These are phyloP conservation scores for Pseudoatta argentina DNA, from an alignment of 1,140 invertebrate species.

Conservation along the genomic window DNA sequence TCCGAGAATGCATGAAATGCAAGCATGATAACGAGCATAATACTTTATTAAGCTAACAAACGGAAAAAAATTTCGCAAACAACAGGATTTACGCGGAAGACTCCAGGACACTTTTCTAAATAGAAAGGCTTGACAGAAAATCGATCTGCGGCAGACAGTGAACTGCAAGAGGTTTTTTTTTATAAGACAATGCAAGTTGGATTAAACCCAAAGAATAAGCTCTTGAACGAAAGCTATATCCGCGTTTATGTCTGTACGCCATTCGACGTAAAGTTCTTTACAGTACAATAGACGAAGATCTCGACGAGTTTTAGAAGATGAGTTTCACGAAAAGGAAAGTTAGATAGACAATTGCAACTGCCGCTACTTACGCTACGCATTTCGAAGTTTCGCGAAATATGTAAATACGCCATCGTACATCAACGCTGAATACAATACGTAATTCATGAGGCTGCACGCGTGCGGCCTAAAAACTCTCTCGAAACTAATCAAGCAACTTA, in stretches of 20 bases:
- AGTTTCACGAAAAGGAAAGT: conserved; percentile 44
- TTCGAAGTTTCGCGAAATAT: conserved; percentile 38
- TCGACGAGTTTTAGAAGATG: conserved; percentile 44
- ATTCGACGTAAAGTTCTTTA: conserved; percentile 51
- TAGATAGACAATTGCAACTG: conserved; percentile 47
- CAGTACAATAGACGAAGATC: conserved; percentile 34
- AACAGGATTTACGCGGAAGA: conserved; percentile 21
- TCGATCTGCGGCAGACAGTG: conserved; percentile 41
- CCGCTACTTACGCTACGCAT: conserved; percentile 11
- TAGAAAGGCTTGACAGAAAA: conserved; percentile 28
- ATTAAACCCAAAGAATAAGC: conserved; percentile 63
- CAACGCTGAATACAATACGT: conserved; percentile 33
- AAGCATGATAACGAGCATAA: background rate
- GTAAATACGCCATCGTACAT: conserved; percentile 32
- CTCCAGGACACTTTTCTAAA: background rate
- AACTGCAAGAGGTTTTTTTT: conserved; percentile 55
- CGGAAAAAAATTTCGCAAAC: conserved; percentile 31
- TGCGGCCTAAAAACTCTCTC: conserved; percentile 42
- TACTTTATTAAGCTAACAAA: background rate
- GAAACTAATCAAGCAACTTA: conserved; percentile 38
- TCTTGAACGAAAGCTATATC: conserved; percentile 26
- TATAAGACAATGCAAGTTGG: conserved; percentile 51
- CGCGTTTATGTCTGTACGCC: conserved; percentile 22
- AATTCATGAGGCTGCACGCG: conserved; percentile 35
- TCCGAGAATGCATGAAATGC: too few relatives aligned